Conservation (phyloP, 2,888 invertebrate genomes). For the Diloba caeruleocephala region DNA sequence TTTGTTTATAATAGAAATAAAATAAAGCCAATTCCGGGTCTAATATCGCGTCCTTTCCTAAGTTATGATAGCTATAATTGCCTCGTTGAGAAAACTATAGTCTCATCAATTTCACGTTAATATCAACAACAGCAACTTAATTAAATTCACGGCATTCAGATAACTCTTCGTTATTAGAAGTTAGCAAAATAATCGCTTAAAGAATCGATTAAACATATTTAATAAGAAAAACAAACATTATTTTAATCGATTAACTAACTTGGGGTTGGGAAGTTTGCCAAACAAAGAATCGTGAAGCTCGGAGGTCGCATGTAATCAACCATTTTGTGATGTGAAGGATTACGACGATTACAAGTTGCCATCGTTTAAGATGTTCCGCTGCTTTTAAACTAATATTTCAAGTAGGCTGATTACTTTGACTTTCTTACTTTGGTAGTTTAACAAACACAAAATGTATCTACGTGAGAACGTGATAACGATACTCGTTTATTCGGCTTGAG, state of each 20-base stretch:
- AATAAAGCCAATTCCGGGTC: constrained; percentile 19
- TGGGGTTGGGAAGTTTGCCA: constrained; percentile 58
- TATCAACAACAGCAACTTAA: constrained; percentile 37
- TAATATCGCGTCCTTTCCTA: constrained; percentile 17
- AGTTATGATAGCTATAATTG: constrained; percentile 37
- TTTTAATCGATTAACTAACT: constrained; percentile 47
- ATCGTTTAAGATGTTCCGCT: constrained; percentile 42
- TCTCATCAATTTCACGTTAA: constrained; percentile 29
- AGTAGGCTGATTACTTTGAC: constrained; percentile 45
- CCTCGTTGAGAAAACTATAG: constrained; percentile 31
- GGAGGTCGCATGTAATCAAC: constrained; percentile 55
- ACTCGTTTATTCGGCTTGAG: no score
- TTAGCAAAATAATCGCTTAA: constrained; percentile 45
- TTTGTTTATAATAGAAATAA: constrained; percentile 16
- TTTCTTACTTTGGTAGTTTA: constrained; percentile 19
- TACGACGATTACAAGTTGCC: constrained; percentile 62
- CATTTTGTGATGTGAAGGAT: constrained; percentile 61
- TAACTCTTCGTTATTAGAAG: constrained; percentile 43
- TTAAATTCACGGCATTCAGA: constrained; percentile 37
- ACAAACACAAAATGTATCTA: background rate
- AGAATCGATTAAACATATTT: constrained; percentile 46
- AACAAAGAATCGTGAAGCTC: constrained; percentile 54
- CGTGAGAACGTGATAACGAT: no score
- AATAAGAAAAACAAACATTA: constrained; percentile 54
- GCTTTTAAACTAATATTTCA: constrained; percentile 44